Percentiles rank a stretch among this genome's conserved stretches.
phyloP scores from a whole-genome alignment of 2,113 vertebrate genomes.

The Pardalotus punctatus region DNA sequence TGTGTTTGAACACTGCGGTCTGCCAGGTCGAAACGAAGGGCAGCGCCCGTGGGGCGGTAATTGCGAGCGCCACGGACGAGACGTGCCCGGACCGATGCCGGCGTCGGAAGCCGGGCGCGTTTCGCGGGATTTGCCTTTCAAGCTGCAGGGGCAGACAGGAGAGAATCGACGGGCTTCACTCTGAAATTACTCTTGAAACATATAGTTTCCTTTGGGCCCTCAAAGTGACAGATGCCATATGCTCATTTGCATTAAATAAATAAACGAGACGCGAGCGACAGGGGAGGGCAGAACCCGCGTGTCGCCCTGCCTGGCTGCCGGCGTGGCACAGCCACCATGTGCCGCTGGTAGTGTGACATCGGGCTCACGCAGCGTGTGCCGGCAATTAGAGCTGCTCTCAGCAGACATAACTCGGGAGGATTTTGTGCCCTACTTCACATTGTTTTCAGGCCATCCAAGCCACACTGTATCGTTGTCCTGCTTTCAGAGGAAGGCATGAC shows the following conservation, averaged over 20 bases:
- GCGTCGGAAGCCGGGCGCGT: fast-evolving
- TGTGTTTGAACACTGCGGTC: not conserved
- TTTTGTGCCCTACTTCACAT: not conserved
- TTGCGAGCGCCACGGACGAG: not conserved
- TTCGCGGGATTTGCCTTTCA: not conserved
- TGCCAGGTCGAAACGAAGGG: too few relatives aligned
- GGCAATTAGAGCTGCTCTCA: not conserved
- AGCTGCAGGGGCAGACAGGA: not conserved
- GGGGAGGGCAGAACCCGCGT: not conserved
- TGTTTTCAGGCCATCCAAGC: not conserved
- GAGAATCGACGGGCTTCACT: fast-evolving
- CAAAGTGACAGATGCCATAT: not conserved
- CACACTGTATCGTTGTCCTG: not conserved
- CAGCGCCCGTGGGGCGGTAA: fast-evolving
- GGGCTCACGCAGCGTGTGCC: fast-evolving
- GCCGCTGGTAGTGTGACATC: not conserved
- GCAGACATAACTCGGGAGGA: not conserved
- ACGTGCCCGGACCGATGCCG: fast-evolving
- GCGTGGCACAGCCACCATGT: not conserved
- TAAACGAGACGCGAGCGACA: fast-evolving
- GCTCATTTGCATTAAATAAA: not conserved
- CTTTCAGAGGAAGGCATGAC: not conserved
- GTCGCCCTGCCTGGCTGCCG: not conserved
- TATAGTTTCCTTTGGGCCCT: not conserved
- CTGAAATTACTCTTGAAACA: not conserved